phyloP scores from a whole-genome alignment of 2,113 vertebrate genomes.

The Oreochromis tanganicae region DNA sequence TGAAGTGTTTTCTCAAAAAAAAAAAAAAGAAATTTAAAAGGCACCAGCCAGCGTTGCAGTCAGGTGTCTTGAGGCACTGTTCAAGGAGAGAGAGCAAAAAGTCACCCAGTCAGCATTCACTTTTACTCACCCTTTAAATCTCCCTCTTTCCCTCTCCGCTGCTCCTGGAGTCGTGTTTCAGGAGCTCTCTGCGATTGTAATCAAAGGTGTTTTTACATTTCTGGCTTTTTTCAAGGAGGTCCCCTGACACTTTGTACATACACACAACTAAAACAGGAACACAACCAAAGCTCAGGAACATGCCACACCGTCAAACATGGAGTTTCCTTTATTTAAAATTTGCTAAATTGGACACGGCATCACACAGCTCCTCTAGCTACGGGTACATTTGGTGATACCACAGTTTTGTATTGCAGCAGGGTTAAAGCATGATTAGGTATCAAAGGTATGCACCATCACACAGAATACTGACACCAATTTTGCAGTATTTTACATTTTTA shows the following conservation, averaged over 20 bases:
- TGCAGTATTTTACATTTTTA: not conserved
- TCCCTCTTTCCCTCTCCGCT: constrained; percentile 25
- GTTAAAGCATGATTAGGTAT: not conserved
- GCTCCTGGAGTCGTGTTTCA: constrained; percentile 37
- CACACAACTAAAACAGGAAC: not conserved
- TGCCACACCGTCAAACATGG: not conserved
- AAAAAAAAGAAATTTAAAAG: not conserved
- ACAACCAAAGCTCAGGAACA: not conserved
- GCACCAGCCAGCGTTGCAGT: constrained; percentile 10
- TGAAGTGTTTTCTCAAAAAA: not conserved
- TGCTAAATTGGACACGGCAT: not conserved
- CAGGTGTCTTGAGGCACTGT: constrained; percentile 39
- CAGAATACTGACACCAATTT: not conserved
- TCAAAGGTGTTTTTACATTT: constrained; percentile 39
- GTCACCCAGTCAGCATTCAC: constrained; percentile 36
- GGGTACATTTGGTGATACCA: not conserved
- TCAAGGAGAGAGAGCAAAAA: constrained; percentile 1
- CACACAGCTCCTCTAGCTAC: not conserved
- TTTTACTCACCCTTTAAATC: constrained; percentile 56
- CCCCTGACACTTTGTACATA: not conserved
- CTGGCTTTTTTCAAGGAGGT: not conserved
- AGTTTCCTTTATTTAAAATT: not conserved
- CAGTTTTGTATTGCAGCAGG: not conserved
- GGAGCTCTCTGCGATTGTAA: constrained; percentile 46
- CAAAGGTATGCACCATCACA: not conserved